Conservation (phyloP, 2,888 invertebrate species). For the Crepidodera aurea region DNA sequence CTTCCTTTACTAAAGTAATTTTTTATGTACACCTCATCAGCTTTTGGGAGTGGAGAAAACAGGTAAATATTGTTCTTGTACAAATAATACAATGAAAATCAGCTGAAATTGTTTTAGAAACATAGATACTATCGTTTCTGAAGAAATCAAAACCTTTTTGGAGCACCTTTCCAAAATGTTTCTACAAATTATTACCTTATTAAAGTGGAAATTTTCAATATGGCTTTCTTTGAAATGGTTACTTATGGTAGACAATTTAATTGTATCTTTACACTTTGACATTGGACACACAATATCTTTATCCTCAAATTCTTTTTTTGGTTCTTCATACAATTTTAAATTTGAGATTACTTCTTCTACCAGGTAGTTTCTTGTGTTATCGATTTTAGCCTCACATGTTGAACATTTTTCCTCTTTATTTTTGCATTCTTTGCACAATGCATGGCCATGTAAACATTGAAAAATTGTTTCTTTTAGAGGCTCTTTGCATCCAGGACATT, state of each 20-base stretch:
- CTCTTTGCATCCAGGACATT: conserved; percentile 31
- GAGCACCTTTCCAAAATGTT: no score
- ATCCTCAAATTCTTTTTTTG: conserved; percentile 1
- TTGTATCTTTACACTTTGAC: conserved; percentile 31
- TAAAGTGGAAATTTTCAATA: conserved; percentile 36
- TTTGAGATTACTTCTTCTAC: conserved; percentile 35
- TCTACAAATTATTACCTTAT: conserved; percentile 26
- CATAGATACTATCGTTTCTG: no score
- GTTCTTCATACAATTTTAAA: conserved; percentile 18
- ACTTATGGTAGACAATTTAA: conserved; percentile 26
- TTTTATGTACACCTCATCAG: no score
- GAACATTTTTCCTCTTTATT: conserved; percentile 29
- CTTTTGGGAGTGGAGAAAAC: no score
- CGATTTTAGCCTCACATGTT: conserved; percentile 32
- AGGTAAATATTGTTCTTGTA: no score
- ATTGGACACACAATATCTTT: conserved; percentile 34
- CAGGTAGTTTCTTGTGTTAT: conserved; percentile 37
- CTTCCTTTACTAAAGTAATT: no score
- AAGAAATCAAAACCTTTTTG: no score
- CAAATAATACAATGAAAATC: no score
- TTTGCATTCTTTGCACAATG: conserved; percentile 37
- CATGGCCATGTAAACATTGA: conserved; percentile 37
- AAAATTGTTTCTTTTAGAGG: conserved; percentile 34
- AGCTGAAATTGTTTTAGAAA: no score
- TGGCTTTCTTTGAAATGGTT: conserved; percentile 37